These are phyloP conservation scores for Mormyrus lacerda DNA, from an alignment of 2,113 vertebrate genomes.

Conservation along the genomic window DNA sequence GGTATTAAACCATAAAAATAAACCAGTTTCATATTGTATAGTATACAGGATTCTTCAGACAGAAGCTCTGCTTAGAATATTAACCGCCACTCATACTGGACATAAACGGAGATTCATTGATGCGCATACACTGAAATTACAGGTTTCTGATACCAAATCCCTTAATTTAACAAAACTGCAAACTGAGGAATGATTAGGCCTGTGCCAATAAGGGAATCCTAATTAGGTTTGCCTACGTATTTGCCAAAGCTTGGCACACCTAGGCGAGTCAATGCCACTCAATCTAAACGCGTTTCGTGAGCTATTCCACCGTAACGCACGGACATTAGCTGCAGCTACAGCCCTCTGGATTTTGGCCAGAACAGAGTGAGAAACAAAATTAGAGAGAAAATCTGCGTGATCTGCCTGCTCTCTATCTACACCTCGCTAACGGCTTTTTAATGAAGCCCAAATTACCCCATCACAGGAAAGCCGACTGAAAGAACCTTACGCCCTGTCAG, in stretches of 20 bases:
- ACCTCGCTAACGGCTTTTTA: constrained; percentile 27
- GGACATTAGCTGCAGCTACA: not conserved
- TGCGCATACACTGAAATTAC: not conserved
- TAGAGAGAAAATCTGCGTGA: not conserved
- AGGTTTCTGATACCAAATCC: not conserved
- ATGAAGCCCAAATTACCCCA: constrained; percentile 21
- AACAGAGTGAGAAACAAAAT: not conserved
- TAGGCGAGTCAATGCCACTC: not conserved
- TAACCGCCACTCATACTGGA: not conserved
- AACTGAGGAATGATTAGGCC: not conserved
- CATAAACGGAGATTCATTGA: not conserved
- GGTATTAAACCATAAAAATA: not conserved
- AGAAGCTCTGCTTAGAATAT: not conserved
- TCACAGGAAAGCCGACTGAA: constrained; percentile 12
- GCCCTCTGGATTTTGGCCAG: not conserved
- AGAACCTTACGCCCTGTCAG: not conserved
- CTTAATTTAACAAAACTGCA: not conserved
- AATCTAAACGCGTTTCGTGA: not conserved
- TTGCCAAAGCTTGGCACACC: not conserved
- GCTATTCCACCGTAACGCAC: not conserved
- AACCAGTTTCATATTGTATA: not conserved
- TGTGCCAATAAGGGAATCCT: not conserved
- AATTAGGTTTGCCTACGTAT: not conserved
- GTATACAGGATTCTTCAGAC: not conserved
- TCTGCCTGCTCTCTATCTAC: not conserved